Evolutionary conservation across 2,888 invertebrate species (phyloP), one percentile per base, ranked within the genome.

Genomic region (Resseliella maxima): DNA sequence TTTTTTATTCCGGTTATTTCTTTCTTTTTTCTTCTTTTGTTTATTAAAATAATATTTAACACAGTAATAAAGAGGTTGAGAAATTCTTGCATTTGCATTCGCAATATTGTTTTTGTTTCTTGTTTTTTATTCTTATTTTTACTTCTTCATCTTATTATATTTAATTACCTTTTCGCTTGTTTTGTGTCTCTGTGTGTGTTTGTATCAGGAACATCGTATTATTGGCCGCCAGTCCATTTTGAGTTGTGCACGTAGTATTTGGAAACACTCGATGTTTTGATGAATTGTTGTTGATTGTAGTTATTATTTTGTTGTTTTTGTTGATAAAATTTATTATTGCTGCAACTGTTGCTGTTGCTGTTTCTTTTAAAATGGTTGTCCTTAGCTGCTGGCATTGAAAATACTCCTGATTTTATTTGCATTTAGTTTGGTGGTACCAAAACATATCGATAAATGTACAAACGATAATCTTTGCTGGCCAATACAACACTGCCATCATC

Each of bases 381-480:
- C 24, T 59, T 59, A 59, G 27, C 27, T 59, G 59, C 59, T 59
- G n/a, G 6, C 18, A 3, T 2, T 24, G 59, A 2, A 24, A 27
- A 8, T 2, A 5, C 12, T 24, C 2, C 24, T 18, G 24, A 2
- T 5, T 3, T 1, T 24, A 27, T 35, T 36, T 81, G 18, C 18
- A 36, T 36, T 83, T 83, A 85, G n/a, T 85, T 95, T 88, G 97
- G 96, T 90, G 97, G 96, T 90, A 97, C 96, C 92, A 97, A 97
- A 89, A 98, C 96, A 93, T 99, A 99, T 92, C 99, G 97, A 93
- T 99, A 99, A 92, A 99, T 98, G 93, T 99, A 99, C 88, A 99
- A 95, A 88, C 99, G 95, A 92, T 99, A 99, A 92, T 99, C 99
- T 93, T 99, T 99, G 93, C 98, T 98, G 88, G 99, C 99, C 89